Conservation (phyloP, 92 coral and sea anemone genomes). For the Palythoa heliodiscus region DNA sequence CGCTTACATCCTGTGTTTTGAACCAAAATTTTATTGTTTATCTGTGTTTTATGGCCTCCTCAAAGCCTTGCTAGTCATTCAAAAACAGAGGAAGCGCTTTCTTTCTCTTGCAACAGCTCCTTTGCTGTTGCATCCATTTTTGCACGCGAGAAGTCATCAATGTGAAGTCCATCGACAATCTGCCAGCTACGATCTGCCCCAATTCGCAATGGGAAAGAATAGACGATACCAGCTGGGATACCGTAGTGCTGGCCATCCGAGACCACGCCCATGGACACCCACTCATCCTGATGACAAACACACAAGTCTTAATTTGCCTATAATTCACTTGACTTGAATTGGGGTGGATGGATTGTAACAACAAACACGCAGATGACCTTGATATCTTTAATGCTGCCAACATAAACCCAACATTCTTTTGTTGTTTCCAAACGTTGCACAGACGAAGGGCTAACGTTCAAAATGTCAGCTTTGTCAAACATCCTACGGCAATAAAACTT, state of each 20-base stretch:
- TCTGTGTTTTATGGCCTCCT: not conserved
- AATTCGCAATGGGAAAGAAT: constrained; percentile 82
- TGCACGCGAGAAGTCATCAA: constrained; percentile 89
- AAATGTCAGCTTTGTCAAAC: too few species aligned
- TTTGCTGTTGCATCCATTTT: constrained; percentile 95
- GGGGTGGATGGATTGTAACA: too few species aligned
- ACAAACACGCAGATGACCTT: too few species aligned
- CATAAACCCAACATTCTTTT: too few species aligned
- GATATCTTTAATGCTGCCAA: too few species aligned
- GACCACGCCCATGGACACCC: constrained; percentile 96
- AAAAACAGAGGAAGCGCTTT: constrained; percentile 30
- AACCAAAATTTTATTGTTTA: not conserved
- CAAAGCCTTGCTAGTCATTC: constrained; percentile 38
- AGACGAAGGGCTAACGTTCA: too few species aligned
- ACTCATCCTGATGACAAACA: constrained; percentile 60
- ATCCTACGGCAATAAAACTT: too few species aligned
- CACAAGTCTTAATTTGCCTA: not conserved
- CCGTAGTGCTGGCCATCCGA: constrained; percentile 92
- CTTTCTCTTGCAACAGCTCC: constrained; percentile 79
- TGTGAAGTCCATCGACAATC: constrained; percentile 72
- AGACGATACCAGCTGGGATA: constrained; percentile 87
- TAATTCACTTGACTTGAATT: not conserved
- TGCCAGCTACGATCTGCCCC: constrained; percentile 58
- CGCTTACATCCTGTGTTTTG: not conserved
- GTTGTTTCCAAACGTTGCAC: too few species aligned